These are phyloP conservation scores for Eupelmus urozonus DNA, from an alignment of 2,888 invertebrate genomes.

Conservation along the genomic window DNA sequence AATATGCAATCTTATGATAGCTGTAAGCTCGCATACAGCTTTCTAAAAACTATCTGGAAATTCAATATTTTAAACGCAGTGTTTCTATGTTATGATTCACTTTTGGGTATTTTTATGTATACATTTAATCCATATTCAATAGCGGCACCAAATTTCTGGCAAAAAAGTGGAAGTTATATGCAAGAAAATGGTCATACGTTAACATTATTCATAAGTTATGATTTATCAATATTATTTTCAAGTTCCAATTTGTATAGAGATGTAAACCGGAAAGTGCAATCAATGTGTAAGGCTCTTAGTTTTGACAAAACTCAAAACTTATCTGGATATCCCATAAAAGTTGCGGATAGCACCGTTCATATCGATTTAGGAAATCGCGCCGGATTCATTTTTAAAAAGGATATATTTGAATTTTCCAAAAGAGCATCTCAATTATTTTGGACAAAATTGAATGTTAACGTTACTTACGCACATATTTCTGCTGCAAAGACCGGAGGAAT, in stretches of 20 bases:
- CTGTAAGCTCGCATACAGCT: background rate
- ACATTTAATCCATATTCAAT: constrained; percentile 30
- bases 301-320: constrained; percentile 32
- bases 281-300: constrained; percentile 15
- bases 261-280: no score
- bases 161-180: background rate
- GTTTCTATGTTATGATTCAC: constrained; percentile 16
- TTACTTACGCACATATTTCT: background rate
- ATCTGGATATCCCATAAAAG: constrained; percentile 3
- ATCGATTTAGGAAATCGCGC: background rate
- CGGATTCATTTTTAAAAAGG: background rate
- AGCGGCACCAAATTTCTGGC: constrained; percentile 27
- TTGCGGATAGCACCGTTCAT: constrained; percentile 2
- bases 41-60: background rate
- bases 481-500: background rate
- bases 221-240: background rate
- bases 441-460: constrained; percentile 5
- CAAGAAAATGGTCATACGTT: constrained; percentile 18
- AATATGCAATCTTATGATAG: background rate
- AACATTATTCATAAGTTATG: background rate
- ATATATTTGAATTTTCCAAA: background rate
- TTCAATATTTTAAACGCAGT: constrained; percentile 20
- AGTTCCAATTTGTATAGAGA: background rate
- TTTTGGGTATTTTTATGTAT: background rate
- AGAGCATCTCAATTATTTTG: constrained; percentile 10